phyloP scores from a whole-genome alignment of 2,113 vertebrate genomes.

The Procavia capensis region DNA sequence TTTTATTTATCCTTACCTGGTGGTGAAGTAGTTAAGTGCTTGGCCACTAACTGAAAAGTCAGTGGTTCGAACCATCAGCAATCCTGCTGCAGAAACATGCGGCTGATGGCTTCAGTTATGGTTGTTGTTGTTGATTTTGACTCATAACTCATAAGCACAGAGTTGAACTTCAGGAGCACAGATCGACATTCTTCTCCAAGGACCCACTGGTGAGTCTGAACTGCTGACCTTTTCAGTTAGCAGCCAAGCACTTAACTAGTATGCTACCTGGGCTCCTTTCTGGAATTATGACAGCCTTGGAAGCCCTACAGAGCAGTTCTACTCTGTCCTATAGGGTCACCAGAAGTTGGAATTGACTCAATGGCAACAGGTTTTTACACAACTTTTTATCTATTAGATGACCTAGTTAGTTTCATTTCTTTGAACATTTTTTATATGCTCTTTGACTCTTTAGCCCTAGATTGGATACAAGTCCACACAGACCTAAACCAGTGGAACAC shows the following conservation, averaged over 20 bases:
- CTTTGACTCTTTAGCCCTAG: slow-evolving; percentile 25
- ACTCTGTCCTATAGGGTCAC: neutral
- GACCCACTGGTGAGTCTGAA: too few species aligned
- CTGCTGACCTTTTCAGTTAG: too few species aligned
- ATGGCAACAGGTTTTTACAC: neutral
- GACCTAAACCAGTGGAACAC: neutral
- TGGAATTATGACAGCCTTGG: neutral
- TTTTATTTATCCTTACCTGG: neutral
- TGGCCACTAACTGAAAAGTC: too few species aligned
- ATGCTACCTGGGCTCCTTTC: too few species aligned
- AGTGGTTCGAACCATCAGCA: too few species aligned
- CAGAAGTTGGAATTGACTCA: neutral
- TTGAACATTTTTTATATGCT: neutral
- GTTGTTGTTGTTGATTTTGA: too few species aligned
- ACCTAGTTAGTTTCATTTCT: slow-evolving; percentile 46
- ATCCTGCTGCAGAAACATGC: too few species aligned
- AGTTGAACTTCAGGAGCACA: too few species aligned
- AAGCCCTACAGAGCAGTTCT: neutral
- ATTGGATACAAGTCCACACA: neutral
- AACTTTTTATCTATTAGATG: neutral
- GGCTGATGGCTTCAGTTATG: too few species aligned
- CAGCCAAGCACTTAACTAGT: too few species aligned
- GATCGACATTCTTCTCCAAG: too few species aligned
- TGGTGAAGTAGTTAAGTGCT: neutral
- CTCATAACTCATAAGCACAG: too few species aligned